Conservation (phyloP, 2,888 invertebrate genomes). For the Bellardia bayeri region DNA sequence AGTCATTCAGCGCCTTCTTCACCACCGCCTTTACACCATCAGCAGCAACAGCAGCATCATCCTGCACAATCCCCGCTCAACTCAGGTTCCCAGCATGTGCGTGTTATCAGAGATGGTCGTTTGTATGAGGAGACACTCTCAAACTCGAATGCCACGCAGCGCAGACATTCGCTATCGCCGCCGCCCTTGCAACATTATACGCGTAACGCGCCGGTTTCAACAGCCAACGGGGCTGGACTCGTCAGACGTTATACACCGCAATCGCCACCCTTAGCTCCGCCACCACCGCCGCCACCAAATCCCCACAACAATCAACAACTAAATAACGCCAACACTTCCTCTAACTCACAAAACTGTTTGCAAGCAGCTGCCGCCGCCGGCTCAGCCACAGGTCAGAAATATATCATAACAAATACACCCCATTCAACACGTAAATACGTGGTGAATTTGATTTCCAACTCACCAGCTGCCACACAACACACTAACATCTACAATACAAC, state of each 20-base stretch:
- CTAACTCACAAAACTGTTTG: constrained; percentile 26
- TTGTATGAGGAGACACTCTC: constrained; percentile 80
- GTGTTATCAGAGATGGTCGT: constrained; percentile 84
- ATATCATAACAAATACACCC: constrained; percentile 73
- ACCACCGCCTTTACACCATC: constrained; percentile 76
- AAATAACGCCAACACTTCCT: constrained; percentile 71
- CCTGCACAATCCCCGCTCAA: constrained; percentile 70
- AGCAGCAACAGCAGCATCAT: constrained; percentile 68
- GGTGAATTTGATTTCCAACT: constrained; percentile 82
- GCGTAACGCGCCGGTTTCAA: constrained; percentile 79
- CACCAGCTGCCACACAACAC: constrained; percentile 73
- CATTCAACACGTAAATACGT: constrained; percentile 80
- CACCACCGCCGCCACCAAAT: constrained; percentile 69
- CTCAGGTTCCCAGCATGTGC: constrained; percentile 80
- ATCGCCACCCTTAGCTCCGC: constrained; percentile 75
- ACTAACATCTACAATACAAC: constrained; percentile 26
- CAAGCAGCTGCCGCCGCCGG: constrained; percentile 57
- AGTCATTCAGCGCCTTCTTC: constrained; percentile 74
- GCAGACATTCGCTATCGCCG: constrained; percentile 79
- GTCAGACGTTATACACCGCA: constrained; percentile 76
- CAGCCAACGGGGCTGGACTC: constrained; percentile 76
- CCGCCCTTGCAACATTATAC: constrained; percentile 80
- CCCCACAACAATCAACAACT: constrained; percentile 60
- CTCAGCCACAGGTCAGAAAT: constrained; percentile 74
- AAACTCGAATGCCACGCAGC: constrained; percentile 70